Evolutionary conservation across 2,113 vertebrate genomes (phyloP), one percentile per base, ranked within the genome.

Genomic region (Phyllopteryx taeniolatus): DNA sequence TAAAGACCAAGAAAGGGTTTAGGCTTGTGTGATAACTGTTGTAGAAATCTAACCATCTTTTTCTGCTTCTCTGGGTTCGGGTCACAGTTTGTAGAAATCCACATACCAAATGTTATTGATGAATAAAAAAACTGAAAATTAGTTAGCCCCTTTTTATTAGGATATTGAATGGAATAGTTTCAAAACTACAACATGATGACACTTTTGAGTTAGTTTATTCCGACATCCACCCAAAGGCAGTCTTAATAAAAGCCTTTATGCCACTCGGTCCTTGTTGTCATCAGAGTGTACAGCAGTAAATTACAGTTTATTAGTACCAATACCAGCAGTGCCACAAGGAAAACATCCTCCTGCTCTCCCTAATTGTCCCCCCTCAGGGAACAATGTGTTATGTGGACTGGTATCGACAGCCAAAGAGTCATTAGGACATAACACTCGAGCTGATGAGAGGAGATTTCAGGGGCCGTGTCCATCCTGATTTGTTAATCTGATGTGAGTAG

Each of bases 401-500:
- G 67, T 87, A 88, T 89, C 64, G 87, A 91, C 83, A 71, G 79
- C 80, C 77, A 72, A 77, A 77, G 78, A 85, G 81, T 90, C 87
- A 86, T 92, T 90, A 91, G 86, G 69, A 84, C 83, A 76, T 91
- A 83, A 87, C 91, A 91, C 88, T 89, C 67, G 60, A 82, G 83
- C 71, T 68, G 87, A 83, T n/a, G 71, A 78, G 73, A 66, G 19
- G 66, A 65, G 61, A 81, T 79, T 85, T 84, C 59, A 71, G 85
- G 80, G 76, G 76, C 79, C 77, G 70, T 71, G 86, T 87, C 83
- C 72, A 63, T 74, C 78, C 83, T 33, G 76, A 83, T 86, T 79
- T 83, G 68, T 73, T 88, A 74, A 86, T 90, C 82, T 81, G 85
- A 89, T 78, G 77, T 77, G 88, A 90, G 84, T 74, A n/a, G 73